Conservation (phyloP, 2,888 invertebrate genomes). For the Platypus cylindrus region DNA sequence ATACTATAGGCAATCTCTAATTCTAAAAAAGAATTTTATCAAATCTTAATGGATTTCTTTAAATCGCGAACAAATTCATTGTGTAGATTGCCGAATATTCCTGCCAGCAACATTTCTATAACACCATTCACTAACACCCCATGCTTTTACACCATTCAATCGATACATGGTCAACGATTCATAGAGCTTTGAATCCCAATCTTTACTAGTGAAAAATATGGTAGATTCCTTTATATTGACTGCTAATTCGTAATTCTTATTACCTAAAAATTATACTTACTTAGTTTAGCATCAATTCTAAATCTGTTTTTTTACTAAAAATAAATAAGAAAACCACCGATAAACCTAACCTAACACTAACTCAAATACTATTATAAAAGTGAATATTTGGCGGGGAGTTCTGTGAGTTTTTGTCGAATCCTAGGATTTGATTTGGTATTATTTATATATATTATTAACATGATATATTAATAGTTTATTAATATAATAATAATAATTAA, state of each 20-base stretch:
- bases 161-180: slow-evolving; percentile 46
- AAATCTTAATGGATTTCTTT: too few relatives aligned
- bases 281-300: neutral
- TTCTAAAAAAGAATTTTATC: too few relatives aligned
- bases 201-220: slow-evolving; percentile 45
- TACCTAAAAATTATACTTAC: slow-evolving; percentile 32
- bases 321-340: neutral
- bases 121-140: slow-evolving; percentile 54
- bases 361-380: too few relatives aligned
- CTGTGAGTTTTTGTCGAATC: too few relatives aligned
- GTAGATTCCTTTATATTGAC: slow-evolving; percentile 43
- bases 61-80: too few relatives aligned
- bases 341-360: neutral
- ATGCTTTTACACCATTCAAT: slow-evolving; percentile 49
- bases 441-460: too few relatives aligned
- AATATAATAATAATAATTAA: neutral
- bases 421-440: too few relatives aligned
- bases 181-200: slow-evolving; percentile 44
- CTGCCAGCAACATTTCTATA: slow-evolving; percentile 40
- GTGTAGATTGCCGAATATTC: too few relatives aligned
- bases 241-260: slow-evolving; percentile 38
- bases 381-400: too few relatives aligned
- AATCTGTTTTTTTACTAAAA: neutral
- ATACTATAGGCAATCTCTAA: too few relatives aligned
- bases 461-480: neutral